Evolutionary conservation across 2,888 invertebrate species (phyloP).

Genomic region (Odontomyia ornata): DNA sequence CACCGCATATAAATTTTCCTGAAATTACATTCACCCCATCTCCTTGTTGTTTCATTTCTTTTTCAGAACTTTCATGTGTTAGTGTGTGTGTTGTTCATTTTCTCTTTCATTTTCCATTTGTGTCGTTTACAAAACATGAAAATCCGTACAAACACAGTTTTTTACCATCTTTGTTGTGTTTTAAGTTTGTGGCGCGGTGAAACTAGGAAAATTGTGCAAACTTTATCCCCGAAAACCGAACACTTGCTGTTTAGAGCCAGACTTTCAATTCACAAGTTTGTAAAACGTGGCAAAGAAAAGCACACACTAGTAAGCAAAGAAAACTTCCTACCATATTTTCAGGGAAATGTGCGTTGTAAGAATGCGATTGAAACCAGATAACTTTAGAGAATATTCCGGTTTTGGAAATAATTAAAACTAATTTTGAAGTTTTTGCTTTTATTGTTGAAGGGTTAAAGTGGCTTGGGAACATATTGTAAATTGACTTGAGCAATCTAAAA

Average conservation of each 20-base stretch:
- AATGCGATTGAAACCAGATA: too few species aligned
- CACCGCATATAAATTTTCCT: constrained; percentile 31
- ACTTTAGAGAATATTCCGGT: too few species aligned
- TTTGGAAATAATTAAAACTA: too few species aligned
- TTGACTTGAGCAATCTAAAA: too few species aligned
- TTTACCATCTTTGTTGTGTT: not conserved
- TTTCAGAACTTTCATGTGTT: too few species aligned
- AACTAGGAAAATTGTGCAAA: constrained; percentile 7
- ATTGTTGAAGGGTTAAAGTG: too few species aligned
- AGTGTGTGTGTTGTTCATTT: not conserved
- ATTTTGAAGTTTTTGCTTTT: too few species aligned
- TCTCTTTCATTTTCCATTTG: not conserved
- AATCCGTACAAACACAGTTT: not conserved
- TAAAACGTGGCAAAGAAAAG: not conserved
- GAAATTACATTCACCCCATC: constrained; percentile 25
- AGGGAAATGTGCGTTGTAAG: not conserved
- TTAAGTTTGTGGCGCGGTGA: not conserved
- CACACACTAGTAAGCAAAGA: not conserved
- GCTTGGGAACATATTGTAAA: too few species aligned
- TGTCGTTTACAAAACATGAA: not conserved
- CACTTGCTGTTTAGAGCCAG: not conserved
- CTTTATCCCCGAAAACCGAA: not conserved
- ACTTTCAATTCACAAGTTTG: constrained; percentile 3
- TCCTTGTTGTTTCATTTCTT: not conserved
- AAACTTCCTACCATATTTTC: not conserved